Base-by-base conservation (phyloP, 2,888 invertebrate genomes). In the Phortica magna region DNA sequence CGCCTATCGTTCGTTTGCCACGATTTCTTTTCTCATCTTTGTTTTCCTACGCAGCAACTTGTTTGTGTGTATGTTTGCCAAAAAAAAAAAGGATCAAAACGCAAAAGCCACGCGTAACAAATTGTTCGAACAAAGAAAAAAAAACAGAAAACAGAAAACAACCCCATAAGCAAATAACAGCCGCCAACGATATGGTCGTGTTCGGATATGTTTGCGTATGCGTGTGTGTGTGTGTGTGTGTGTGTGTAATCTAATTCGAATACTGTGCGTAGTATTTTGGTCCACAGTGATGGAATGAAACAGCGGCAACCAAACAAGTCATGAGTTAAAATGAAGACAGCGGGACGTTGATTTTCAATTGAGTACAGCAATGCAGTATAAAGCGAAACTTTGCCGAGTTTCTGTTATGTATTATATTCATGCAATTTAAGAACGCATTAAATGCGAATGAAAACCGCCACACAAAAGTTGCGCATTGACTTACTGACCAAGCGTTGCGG, bases 181-280 rank as follows among this genome's bases (percentile, higher is more conserved):
- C 71, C 48, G 12, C 17, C 7, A 17, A 48, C 19, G 77, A 75
- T 70, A 81, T 85, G 81, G 78, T 74, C 61, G 65, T 55, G 61
- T 78, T 7, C n/a, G n/a, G 53, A 84, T 76, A 75, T 76, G 77
- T 71, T 17, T 57, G 43, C 9, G 7, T 71, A 22, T 41, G 59
- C 31, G 22, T 22, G 55, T 48, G 14, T 10, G 55, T 41, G 73
- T 70, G 65, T 53, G 59, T 53, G 55, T 55, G 71, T 67, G 77
- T 65, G 57, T 53, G 39, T 39, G 19, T 39, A 67, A 31, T 9
- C 55, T 53, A 53, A 43, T 77, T 64, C 77, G 39, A 82, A 83
- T 77, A 86, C 85, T 89, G 88, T 85, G 83, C 77, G 81, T 79
- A 53, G 59, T 75, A 83, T 64, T 75, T 74, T 73, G 76, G 57